phyloP scores from a whole-genome alignment of 2,797 vertebrate genomes.

The Clarias laeviceps region DNA sequence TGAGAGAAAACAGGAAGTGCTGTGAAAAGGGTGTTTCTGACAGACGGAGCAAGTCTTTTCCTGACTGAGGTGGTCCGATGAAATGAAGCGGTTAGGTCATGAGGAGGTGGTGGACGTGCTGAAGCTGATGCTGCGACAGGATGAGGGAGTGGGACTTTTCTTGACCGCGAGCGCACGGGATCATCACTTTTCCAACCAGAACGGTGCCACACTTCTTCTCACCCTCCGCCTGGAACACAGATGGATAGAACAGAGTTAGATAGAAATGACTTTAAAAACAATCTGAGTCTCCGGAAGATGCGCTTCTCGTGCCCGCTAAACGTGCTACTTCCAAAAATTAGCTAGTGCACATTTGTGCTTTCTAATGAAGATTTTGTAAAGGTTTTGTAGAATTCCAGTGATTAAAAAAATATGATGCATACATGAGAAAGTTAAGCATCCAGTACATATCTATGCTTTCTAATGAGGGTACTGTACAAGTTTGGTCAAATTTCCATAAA shows the following conservation, averaged over 20 bases:
- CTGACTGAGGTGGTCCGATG: not conserved
- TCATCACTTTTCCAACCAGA: constrained; percentile 81
- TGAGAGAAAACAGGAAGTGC: constrained; percentile 30
- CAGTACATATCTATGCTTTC: no score
- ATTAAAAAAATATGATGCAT: no score
- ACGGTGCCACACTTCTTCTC: constrained; percentile 80
- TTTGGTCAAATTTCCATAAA: no score
- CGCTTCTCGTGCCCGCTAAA: no score
- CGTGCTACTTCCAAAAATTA: no score
- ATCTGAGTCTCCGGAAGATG: no score
- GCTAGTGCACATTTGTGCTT: no score
- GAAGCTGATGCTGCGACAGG: constrained; percentile 83
- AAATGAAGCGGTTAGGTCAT: constrained; percentile 61
- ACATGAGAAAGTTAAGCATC: no score
- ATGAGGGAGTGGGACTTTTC: constrained; percentile 84
- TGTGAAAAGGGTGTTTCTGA: constrained; percentile 27
- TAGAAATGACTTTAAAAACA: not conserved
- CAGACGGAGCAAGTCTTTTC: constrained; percentile 25
- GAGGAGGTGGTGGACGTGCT: constrained; percentile 81
- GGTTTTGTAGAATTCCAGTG: no score
- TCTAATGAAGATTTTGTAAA: no score
- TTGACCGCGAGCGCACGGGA: constrained; percentile 82
- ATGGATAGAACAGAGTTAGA: not conserved
- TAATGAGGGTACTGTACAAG: no score
- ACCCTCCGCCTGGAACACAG: constrained; percentile 71